phyloP scores from a whole-genome alignment of 2,113 vertebrate genomes.

The Sylvietta virens region DNA sequence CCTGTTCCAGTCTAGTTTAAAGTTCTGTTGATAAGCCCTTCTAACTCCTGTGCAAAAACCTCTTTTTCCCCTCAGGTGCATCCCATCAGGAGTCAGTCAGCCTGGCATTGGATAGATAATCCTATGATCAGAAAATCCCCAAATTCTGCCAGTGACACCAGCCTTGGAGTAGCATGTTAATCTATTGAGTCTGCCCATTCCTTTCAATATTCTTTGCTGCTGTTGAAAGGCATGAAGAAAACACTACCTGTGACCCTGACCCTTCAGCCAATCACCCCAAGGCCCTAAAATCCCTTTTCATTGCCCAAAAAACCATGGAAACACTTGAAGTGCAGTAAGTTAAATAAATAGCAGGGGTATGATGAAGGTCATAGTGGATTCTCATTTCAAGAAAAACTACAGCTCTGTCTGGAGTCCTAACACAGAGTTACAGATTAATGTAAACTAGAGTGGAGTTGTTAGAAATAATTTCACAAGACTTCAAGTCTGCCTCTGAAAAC shows the following conservation, averaged over 20 bases:
- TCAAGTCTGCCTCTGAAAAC: neutral
- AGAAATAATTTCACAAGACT: neutral
- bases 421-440: accelerated
- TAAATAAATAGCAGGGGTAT: neutral
- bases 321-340: neutral
- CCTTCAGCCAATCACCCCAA: neutral
- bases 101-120: neutral
- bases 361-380: neutral
- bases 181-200: neutral
- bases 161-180: neutral
- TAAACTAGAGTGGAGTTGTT: neutral
- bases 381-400: neutral
- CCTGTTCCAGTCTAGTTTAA: neutral
- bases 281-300: neutral
- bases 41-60: neutral
- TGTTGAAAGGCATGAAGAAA: neutral
- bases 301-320: neutral
- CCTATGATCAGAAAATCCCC: neutral
- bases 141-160: neutral
- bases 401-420: neutral
- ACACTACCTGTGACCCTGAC: neutral
- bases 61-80: neutral
- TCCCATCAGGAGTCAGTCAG: neutral
- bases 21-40: neutral
- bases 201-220: neutral